Evolutionary conservation across 2,797 vertebrate genomes (phyloP).

Genomic region (Enteromius treurensis): DNA sequence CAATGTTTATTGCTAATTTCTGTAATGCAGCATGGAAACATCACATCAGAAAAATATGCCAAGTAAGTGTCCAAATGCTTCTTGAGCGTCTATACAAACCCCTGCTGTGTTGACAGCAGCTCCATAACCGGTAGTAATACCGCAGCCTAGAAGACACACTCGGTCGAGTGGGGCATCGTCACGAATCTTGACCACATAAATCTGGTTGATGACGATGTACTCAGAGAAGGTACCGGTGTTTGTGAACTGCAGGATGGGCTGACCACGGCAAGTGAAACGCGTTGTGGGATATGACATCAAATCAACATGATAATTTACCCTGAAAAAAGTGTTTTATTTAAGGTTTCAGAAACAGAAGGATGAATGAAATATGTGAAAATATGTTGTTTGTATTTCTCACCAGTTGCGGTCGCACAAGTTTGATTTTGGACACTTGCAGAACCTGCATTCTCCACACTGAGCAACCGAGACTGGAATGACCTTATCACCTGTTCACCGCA

Average conservation of each 20-base stretch:
- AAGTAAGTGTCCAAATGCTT: conserved; percentile 1
- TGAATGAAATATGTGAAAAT: too few relatives aligned
- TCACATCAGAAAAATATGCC: too few relatives aligned
- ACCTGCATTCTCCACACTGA: conserved; percentile 90
- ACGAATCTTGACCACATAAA: conserved; percentile 87
- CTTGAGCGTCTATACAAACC: conserved; percentile 69
- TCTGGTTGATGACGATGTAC: conserved; percentile 90
- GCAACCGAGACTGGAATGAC: conserved; percentile 92
- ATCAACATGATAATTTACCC: too few relatives aligned
- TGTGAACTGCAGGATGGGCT: conserved; percentile 87
- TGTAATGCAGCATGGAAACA: too few relatives aligned
- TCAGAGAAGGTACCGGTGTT: conserved; percentile 95
- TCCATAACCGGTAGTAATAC: conserved; percentile 90
- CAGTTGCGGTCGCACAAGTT: conserved; percentile 89
- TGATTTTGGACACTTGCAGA: conserved; percentile 90
- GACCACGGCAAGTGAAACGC: conserved; percentile 88
- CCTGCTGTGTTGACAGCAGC: conserved; percentile 91
- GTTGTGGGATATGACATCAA: too few relatives aligned
- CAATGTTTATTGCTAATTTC: too few relatives aligned
- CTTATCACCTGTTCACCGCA: conserved; percentile 90
- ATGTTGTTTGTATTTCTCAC: conserved; percentile 69
- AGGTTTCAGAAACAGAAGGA: too few relatives aligned
- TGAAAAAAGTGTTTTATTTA: too few relatives aligned
- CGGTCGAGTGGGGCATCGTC: conserved; percentile 89
- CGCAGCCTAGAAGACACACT: conserved; percentile 93